phyloP scores from a whole-genome alignment of 2,888 invertebrate genomes.

The Uloborus plumipes region DNA sequence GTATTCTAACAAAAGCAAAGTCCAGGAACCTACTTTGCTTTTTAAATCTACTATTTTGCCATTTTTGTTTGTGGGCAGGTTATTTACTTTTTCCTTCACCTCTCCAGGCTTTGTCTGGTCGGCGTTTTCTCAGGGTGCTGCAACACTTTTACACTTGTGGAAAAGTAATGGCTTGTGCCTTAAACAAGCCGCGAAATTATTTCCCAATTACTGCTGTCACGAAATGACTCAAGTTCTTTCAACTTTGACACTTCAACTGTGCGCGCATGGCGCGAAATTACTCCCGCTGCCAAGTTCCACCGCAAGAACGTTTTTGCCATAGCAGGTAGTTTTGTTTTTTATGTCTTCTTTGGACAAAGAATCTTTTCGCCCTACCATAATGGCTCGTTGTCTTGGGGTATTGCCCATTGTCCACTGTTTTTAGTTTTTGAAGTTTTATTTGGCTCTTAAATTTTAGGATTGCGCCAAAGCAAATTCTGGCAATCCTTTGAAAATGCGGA shows the following conservation, averaged over 20 bases:
- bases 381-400: too few species aligned
- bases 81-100: neutral
- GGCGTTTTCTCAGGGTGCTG: slow-evolving; percentile 33
- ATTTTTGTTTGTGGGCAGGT: too few species aligned
- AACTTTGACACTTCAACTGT: slow-evolving; percentile 17
- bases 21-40: slow-evolving; percentile 48
- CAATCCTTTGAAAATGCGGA: too few species aligned
- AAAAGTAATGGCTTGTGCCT: slow-evolving; percentile 23
- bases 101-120: slow-evolving; percentile 2
- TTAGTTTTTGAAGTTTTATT: too few species aligned
- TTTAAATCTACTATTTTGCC: slow-evolving; percentile 30
- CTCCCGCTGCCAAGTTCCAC: too few species aligned
- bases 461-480: too few species aligned
- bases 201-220: slow-evolving; percentile 50
- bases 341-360: too few species aligned
- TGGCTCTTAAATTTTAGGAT: too few species aligned
- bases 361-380: too few species aligned
- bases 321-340: too few species aligned
- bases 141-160: slow-evolving; percentile 14
- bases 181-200: slow-evolving; percentile 49
- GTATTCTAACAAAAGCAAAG: slow-evolving; percentile 40
- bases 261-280: slow-evolving; percentile 3
- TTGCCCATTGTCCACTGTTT: too few species aligned
- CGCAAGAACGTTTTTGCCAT: too few species aligned
- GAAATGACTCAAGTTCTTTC: slow-evolving; percentile 49